These are phyloP conservation scores for Melieria crassipennis DNA, from an alignment of 2,888 invertebrate genomes.

Conservation along the genomic window DNA sequence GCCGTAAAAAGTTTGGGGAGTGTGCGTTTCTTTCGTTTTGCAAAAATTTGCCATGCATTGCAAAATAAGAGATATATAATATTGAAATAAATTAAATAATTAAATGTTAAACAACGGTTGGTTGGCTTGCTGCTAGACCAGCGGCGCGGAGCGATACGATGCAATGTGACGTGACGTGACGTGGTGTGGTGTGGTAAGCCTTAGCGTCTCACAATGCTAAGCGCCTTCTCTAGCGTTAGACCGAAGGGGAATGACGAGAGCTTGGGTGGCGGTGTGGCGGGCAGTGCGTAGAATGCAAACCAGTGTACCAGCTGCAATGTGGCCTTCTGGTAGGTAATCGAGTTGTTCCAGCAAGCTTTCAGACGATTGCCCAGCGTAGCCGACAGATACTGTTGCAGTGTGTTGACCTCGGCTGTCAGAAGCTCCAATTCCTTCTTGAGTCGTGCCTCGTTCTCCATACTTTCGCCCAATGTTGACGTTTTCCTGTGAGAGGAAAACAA, in stretches of 20 bases:
- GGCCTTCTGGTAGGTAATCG: conserved; percentile 48
- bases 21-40: too few relatives aligned
- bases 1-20: too few relatives aligned
- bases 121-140: neutral
- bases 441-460: conserved; percentile 36
- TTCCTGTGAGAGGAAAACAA: neutral
- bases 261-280: conserved; percentile 54
- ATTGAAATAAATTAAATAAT: conserved; percentile 30
- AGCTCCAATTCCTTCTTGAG: conserved; percentile 48
- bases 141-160: neutral
- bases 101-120: conserved; percentile 12
- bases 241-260: conserved; percentile 36
- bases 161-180: neutral
- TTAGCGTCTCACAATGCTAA: conserved; percentile 43
- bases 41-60: neutral
- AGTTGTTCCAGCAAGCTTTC: conserved; percentile 48
- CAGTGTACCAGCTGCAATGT: conserved; percentile 56
- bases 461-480: conserved; percentile 15
- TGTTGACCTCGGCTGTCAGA: conserved; percentile 41
- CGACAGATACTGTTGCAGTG: conserved; percentile 50
- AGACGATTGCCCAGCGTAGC: conserved; percentile 54
- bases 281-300: conserved; percentile 54
- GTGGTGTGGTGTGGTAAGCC: neutral
- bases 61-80: conserved; percentile 13
- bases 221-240: conserved; percentile 44